These are phyloP conservation scores for Alcedo quadribrachys DNA, from an alignment of 2,797 vertebrate species.

Conservation along the genomic window DNA sequence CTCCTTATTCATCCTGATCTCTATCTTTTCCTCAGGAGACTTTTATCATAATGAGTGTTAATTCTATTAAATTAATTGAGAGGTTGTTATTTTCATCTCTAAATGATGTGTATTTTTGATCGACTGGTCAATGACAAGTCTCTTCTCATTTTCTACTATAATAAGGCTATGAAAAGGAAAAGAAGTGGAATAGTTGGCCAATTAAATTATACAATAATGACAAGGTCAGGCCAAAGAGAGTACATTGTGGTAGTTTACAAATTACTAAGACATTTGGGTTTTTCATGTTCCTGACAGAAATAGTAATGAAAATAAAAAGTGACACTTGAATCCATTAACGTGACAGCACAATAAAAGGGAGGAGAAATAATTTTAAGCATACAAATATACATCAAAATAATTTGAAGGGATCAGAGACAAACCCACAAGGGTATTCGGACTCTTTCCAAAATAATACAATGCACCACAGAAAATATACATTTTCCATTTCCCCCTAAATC, in stretches of 20 bases:
- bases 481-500: background rate
- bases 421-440: conserved; percentile 8
- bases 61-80: conserved; percentile 65
- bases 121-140: conserved; percentile 56
- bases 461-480: background rate
- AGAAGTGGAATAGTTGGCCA: conserved; percentile 50
- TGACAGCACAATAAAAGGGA: conserved; percentile 51
- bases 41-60: conserved; percentile 62
- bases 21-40: conserved; percentile 44
- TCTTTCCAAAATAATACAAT: conserved; percentile 12
- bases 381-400: conserved; percentile 41
- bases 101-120: conserved; percentile 47
- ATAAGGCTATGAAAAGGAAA: conserved; percentile 46
- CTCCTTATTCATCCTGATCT: conserved; percentile 48
- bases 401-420: conserved; percentile 38
- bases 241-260: conserved; percentile 55
- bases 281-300: conserved; percentile 55
- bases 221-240: conserved; percentile 59
- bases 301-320: conserved; percentile 58
- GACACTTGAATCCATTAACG: conserved; percentile 46
- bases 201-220: conserved; percentile 59
- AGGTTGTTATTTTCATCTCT: conserved; percentile 52
- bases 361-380: conserved; percentile 42
- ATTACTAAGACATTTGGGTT: conserved; percentile 36
- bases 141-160: conserved; percentile 42